phyloP scores from a whole-genome alignment of 2,113 vertebrate genomes.

The Gobio gobio region DNA sequence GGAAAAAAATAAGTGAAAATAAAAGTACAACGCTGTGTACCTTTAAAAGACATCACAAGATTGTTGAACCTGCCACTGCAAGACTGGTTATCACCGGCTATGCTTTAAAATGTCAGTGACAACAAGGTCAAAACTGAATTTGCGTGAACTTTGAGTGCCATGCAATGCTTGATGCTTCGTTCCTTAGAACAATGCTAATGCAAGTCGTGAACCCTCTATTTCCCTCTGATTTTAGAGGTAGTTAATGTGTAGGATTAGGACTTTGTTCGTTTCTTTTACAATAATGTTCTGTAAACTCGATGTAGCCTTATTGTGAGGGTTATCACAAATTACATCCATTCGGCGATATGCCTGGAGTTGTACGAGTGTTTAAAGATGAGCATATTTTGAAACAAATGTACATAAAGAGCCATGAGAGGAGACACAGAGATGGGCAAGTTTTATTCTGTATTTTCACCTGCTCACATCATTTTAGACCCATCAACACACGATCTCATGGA shows the following conservation, averaged over 20 bases:
- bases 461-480: constrained; percentile 38
- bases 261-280: neutral
- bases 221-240: neutral
- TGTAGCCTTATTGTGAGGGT: constrained; percentile 1
- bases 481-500: neutral
- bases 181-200: neutral
- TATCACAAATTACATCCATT: neutral
- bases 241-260: neutral
- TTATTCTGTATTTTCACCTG: constrained; percentile 49
- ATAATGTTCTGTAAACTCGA: neutral
- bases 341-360: neutral
- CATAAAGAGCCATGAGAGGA: constrained; percentile 3
- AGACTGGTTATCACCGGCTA: neutral
- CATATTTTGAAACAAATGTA: neutral
- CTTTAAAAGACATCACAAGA: neutral
- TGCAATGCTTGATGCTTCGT: neutral
- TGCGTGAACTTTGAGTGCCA: neutral
- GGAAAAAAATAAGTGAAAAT: neutral
- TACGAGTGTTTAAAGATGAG: neutral
- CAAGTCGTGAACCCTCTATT: neutral
- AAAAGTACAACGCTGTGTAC: neutral
- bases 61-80: neutral
- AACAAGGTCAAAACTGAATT: neutral
- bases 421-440: neutral
- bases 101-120: neutral